Evolutionary conservation across 2,888 invertebrate species (phyloP).

Genomic region (Eupithecia vulgata): DNA sequence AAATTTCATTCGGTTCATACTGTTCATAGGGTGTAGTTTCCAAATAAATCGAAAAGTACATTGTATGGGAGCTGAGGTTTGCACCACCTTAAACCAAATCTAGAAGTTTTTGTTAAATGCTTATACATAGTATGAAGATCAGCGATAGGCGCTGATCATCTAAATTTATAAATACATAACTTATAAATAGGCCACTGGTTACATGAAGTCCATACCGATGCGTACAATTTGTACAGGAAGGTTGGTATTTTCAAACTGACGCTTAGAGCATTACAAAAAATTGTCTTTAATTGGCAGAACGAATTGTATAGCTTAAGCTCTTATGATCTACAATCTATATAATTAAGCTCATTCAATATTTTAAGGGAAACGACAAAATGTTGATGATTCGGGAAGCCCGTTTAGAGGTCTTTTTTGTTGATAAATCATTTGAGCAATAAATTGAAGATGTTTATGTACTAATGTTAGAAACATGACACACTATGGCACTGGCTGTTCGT

Average conservation of each 20-base stretch:
- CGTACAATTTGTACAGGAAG: background rate
- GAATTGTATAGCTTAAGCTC: slow-evolving; percentile 12
- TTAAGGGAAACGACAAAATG: slow-evolving; percentile 51
- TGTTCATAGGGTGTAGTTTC: too few species aligned
- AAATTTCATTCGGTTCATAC: too few species aligned
- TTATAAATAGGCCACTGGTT: slow-evolving; percentile 11
- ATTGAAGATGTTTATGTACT: slow-evolving; percentile 56
- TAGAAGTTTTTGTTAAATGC: background rate
- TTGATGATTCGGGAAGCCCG: slow-evolving; percentile 72
- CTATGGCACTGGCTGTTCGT: slow-evolving; percentile 81
- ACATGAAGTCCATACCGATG: background rate
- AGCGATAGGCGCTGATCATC: background rate
- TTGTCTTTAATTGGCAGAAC: slow-evolving; percentile 12
- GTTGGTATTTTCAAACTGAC: background rate
- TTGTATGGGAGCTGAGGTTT: too few species aligned
- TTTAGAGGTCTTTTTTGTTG: slow-evolving; percentile 57
- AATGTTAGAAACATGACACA: slow-evolving; percentile 52
- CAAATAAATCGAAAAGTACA: too few species aligned
- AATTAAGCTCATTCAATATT: slow-evolving; percentile 39
- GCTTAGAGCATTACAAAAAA: slow-evolving; percentile 16
- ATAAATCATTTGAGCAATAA: slow-evolving; percentile 70
- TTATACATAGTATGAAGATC: background rate
- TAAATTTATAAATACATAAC: background rate
- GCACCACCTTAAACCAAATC: background rate
- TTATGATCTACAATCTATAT: slow-evolving; percentile 6